A percentile compares a stretch with the other conserved stretches of the same genome.
These are phyloP conservation scores for Candoia aspera DNA, from an alignment of 2,113 vertebrate species.

Conservation along the genomic window DNA sequence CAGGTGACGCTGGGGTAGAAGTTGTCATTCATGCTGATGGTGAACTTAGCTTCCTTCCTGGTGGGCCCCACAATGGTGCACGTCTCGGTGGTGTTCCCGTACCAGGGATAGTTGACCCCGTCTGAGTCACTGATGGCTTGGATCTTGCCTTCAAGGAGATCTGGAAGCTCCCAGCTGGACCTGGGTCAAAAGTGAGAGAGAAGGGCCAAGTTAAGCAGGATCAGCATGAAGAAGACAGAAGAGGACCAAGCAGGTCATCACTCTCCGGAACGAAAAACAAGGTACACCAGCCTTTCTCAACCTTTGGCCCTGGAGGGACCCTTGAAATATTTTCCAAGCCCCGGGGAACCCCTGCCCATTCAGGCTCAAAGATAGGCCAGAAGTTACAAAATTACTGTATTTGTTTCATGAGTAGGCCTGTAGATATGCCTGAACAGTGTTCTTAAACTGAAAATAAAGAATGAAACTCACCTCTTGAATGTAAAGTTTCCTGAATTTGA, in stretches of 20 bases:
- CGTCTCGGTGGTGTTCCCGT: slow-evolving; percentile 96
- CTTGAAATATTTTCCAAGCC: too few relatives aligned
- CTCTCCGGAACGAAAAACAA: neutral
- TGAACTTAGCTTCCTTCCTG: slow-evolving; percentile 89
- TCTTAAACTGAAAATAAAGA: too few relatives aligned
- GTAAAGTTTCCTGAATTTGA: too few relatives aligned
- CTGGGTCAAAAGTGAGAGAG: slow-evolving; percentile 65
- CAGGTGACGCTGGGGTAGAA: slow-evolving; percentile 99
- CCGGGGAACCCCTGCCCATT: too few relatives aligned
- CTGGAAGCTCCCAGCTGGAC: slow-evolving; percentile 98
- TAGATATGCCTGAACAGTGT: too few relatives aligned
- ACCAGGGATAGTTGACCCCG: slow-evolving; percentile 97
- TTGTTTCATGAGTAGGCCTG: too few relatives aligned
- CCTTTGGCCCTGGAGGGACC: too few relatives aligned
- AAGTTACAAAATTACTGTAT: too few relatives aligned
- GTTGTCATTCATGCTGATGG: slow-evolving; percentile 98
- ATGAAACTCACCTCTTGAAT: too few relatives aligned
- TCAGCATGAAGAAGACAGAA: neutral
- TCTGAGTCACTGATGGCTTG: slow-evolving; percentile 96
- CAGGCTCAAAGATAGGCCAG: too few relatives aligned
- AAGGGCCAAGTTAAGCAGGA: neutral
- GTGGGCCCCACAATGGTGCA: slow-evolving; percentile 93
- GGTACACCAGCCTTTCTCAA: neutral
- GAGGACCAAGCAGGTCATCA: neutral
- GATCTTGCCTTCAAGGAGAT: slow-evolving; percentile 88